Conservation (phyloP, 1,140 invertebrate species). For the Carcinoscorpius rotundicauda region DNA sequence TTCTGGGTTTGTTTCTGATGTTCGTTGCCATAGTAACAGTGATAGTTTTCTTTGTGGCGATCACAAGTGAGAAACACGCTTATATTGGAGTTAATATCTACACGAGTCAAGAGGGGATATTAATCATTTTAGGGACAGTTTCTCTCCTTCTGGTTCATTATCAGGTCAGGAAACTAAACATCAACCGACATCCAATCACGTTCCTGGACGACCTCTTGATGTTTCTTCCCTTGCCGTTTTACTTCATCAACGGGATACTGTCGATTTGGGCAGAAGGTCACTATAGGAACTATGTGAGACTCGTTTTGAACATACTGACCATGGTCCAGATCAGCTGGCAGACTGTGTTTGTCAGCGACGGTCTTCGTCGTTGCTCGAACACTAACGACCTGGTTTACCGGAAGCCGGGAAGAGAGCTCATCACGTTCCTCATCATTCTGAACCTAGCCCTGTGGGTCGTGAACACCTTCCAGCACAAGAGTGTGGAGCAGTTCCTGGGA, state of each 20-base stretch:
- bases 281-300: background rate
- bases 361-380: conserved; percentile 54
- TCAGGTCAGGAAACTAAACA: conserved; percentile 46
- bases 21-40: conserved; percentile 48
- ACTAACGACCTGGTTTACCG: conserved; percentile 44
- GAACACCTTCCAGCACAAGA: conserved; percentile 64
- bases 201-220: conserved; percentile 54
- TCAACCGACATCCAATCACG: conserved; percentile 44
- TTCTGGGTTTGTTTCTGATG: conserved; percentile 49
- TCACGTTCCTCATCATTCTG: conserved; percentile 64
- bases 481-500: conserved; percentile 44
- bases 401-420: conserved; percentile 60
- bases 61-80: conserved; percentile 37
- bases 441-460: conserved; percentile 69
- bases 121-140: conserved; percentile 43
- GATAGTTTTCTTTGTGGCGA: conserved; percentile 52
- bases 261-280: conserved; percentile 33
- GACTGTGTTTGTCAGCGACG: conserved; percentile 61
- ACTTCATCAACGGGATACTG: conserved; percentile 52
- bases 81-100: conserved; percentile 24
- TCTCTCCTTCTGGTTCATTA: conserved; percentile 36
- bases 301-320: conserved; percentile 7
- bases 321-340: conserved; percentile 40
- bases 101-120: conserved; percentile 17
- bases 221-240: conserved; percentile 55